A percentile compares a stretch with the other conserved stretches of the same genome.
These are phyloP conservation scores for Hycleus phaleratus DNA, from an alignment of 1,140 invertebrate genomes.

Conservation along the genomic window DNA sequence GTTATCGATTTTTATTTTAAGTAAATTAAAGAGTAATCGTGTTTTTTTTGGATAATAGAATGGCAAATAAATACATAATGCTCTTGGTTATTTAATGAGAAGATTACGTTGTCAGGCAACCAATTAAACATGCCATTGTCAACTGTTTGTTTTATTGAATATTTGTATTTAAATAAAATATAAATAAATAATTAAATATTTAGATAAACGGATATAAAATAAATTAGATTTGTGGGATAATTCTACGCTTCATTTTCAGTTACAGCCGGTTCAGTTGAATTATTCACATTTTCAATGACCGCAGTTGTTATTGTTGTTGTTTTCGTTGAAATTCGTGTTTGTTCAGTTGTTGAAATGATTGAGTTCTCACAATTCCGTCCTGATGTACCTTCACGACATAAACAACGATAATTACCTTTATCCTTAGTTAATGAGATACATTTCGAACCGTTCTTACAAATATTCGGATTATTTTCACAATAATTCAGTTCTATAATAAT, in stretches of 20 bases:
- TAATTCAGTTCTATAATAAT: constrained; percentile 59
- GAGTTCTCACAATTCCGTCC: constrained; percentile 54
- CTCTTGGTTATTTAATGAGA: too few species aligned
- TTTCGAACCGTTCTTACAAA: constrained; percentile 70
- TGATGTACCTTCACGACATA: constrained; percentile 51
- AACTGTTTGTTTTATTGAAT: background rate
- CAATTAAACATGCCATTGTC: background rate
- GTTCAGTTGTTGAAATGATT: constrained; percentile 37
- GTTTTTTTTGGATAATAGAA: too few species aligned
- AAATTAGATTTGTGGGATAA: background rate
- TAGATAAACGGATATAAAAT: background rate
- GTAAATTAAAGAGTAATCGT: too few species aligned
- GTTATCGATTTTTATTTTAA: too few species aligned
- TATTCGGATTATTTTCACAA: constrained; percentile 61
- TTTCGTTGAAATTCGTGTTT: constrained; percentile 6
- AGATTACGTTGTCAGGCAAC: background rate
- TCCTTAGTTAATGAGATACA: constrained; percentile 68
- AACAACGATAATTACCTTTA: constrained; percentile 65
- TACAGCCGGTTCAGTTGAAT: constrained; percentile 1
- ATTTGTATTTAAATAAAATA: background rate
- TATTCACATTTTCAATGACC: background rate
- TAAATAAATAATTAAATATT: constrained; percentile 8
- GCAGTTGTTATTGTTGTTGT: background rate
- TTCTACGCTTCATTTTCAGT: constrained; percentile 7
- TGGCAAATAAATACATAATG: too few species aligned